phyloP scores from a whole-genome alignment of 2,888 invertebrate genomes.

The Trissonchulus sp. region DNA sequence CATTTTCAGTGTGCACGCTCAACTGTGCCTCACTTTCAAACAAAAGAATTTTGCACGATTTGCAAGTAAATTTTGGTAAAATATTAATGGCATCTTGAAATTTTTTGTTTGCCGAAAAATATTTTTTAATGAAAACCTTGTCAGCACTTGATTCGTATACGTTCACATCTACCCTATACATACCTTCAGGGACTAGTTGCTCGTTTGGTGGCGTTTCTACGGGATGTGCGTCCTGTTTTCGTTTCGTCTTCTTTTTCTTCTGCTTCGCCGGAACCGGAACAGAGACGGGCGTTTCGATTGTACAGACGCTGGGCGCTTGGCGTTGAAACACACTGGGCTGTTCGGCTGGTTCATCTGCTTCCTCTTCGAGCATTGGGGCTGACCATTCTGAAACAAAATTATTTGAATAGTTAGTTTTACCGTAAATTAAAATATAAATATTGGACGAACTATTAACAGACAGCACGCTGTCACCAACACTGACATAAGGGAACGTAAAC shows the following conservation, averaged over 20 bases:
- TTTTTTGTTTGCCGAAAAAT: not conserved
- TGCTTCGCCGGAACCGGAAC: not conserved
- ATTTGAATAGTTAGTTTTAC: not conserved
- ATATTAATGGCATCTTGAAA: not conserved
- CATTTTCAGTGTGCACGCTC: too few relatives aligned
- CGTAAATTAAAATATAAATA: not conserved
- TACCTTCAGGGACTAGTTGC: too few relatives aligned
- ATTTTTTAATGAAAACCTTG: too few relatives aligned
- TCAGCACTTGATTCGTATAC: not conserved
- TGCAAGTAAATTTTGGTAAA: not conserved
- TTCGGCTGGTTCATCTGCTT: not conserved
- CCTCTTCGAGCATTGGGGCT: too few relatives aligned
- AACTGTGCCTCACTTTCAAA: not conserved
- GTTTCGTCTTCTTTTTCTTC: not conserved
- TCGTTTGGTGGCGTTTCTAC: too few relatives aligned
- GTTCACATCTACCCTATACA: too few relatives aligned
- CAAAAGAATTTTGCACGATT: not conserved
- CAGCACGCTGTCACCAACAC: not conserved
- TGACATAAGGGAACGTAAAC: too few relatives aligned
- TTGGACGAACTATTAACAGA: not conserved
- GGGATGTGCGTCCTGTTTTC: too few relatives aligned
- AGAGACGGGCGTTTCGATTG: too few relatives aligned
- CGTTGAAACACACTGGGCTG: too few relatives aligned
- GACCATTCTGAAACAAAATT: not conserved
- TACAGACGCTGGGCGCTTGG: too few relatives aligned